These are phyloP conservation scores for Helicoverpa assulta DNA, from an alignment of 2,888 invertebrate species.

Conservation along the genomic window DNA sequence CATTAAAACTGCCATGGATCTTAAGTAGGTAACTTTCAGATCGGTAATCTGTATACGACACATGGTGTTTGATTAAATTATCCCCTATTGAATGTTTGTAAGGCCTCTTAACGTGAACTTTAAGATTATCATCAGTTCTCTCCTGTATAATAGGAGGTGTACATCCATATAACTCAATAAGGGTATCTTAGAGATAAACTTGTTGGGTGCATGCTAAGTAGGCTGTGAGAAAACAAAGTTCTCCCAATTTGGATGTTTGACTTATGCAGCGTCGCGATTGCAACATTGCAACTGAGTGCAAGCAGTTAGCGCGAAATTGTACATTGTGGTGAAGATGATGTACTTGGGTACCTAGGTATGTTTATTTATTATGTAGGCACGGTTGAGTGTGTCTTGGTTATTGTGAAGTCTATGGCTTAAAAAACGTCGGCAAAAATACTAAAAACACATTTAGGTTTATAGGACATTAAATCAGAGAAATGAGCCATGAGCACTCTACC, in stretches of 20 bases:
- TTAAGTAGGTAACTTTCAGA: not conserved
- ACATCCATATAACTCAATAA: not conserved
- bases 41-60: not conserved
- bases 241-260: slow-evolving; percentile 3
- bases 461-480: no score
- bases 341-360: not conserved
- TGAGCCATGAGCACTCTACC: no score
- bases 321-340: not conserved
- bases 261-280: slow-evolving; percentile 1
- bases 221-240: not conserved
- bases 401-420: no score
- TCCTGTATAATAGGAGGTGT: not conserved
- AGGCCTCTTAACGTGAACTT: not conserved
- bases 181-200: not conserved
- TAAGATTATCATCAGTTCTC: not conserved
- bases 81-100: not conserved
- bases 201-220: slow-evolving; percentile 1
- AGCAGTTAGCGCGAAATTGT: not conserved
- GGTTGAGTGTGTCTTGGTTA: no score
- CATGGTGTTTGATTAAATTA: not conserved
- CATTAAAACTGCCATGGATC: not conserved
- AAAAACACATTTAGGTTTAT: no score
- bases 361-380: not conserved
- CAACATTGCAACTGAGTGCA: not conserved
- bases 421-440: no score